phyloP scores from a whole-genome alignment of 2,797 vertebrate species.

The Otolemur crassicaudatus region DNA sequence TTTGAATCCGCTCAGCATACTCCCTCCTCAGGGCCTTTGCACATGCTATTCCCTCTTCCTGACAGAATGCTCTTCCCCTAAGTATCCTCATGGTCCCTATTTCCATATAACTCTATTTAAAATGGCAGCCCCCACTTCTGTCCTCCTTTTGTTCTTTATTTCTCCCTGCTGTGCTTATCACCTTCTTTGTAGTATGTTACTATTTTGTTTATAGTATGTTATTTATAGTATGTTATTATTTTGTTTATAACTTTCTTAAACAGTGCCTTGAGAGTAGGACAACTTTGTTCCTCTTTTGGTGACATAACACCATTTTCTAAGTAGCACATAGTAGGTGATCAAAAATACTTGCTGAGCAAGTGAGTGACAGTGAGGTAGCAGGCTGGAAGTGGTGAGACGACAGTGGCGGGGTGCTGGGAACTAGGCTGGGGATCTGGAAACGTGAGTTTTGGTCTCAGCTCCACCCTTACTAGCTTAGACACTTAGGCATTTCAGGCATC shows the following conservation, averaged over 20 bases:
- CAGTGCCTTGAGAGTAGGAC: neutral
- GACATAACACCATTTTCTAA: neutral
- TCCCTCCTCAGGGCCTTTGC: neutral
- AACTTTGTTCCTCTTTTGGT: neutral
- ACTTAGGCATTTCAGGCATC: neutral
- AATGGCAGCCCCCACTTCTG: neutral
- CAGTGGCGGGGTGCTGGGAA: neutral
- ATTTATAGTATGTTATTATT: neutral
- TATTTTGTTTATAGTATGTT: neutral
- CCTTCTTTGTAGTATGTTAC: neutral
- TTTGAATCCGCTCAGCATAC: neutral
- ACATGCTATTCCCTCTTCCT: neutral
- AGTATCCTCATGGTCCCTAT: fast-evolving
- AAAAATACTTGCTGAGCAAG: no score
- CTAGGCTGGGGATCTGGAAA: neutral
- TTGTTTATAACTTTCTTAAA: neutral
- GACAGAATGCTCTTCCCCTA: neutral
- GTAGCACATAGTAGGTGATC: neutral
- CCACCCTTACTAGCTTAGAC: neutral
- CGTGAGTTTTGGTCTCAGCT: neutral
- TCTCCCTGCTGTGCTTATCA: neutral
- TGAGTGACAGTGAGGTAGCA: neutral
- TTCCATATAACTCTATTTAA: neutral
- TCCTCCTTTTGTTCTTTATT: neutral
- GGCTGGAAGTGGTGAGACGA: neutral